These are phyloP conservation scores for Lepus townsendii DNA, from an alignment of 2,797 vertebrate species.

Conservation along the genomic window DNA sequence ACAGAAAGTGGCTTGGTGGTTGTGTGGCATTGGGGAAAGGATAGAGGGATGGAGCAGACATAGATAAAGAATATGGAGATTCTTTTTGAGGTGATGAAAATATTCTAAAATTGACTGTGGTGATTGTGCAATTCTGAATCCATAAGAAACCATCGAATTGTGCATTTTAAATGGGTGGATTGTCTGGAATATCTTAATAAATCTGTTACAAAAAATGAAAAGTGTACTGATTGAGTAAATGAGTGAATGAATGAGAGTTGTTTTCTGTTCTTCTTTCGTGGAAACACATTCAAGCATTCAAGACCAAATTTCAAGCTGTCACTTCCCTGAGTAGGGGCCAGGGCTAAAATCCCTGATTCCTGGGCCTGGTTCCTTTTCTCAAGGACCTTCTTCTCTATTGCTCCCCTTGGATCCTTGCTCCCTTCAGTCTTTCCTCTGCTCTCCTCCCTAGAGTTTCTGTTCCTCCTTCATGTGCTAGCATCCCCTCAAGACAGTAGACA, in stretches of 20 bases:
- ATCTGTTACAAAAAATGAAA: neutral
- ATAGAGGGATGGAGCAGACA: neutral
- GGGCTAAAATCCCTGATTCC: neutral
- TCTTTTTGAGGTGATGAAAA: neutral
- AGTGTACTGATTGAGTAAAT: neutral
- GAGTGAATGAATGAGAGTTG: neutral
- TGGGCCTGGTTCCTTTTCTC: neutral
- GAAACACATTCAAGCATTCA: neutral
- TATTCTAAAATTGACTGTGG: constrained; percentile 12
- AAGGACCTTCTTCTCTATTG: neutral
- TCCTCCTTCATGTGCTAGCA: neutral
- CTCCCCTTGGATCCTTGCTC: neutral
- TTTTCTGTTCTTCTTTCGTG: neutral
- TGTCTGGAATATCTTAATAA: constrained; percentile 13
- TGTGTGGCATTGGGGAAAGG: neutral
- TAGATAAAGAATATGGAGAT: neutral
- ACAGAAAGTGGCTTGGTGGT: neutral
- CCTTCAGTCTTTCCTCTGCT: constrained; percentile 6
- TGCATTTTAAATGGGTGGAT: constrained; percentile 2
- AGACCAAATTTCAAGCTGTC: neutral
- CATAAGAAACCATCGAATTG: neutral
- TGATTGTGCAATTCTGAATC: neutral
- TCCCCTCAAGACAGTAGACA: neutral
- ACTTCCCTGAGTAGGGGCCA: neutral
- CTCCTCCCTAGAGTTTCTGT: neutral